These are phyloP conservation scores for Smutsia temminckii DNA, from an alignment of 2,797 vertebrate genomes.

Conservation along the genomic window DNA sequence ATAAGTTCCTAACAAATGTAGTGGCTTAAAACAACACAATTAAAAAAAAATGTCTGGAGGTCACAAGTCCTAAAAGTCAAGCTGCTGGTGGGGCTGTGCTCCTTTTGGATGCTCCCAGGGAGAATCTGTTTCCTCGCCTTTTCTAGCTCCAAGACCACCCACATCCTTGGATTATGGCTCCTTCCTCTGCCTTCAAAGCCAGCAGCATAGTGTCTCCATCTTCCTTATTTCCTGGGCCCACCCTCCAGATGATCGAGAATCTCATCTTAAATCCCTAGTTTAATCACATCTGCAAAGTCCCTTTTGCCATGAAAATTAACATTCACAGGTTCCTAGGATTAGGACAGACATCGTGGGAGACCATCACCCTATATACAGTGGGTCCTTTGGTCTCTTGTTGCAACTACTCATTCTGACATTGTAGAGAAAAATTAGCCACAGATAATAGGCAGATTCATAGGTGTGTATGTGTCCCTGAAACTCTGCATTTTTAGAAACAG, in stretches of 20 bases:
- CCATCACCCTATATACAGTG: neutral
- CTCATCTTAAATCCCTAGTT: neutral
- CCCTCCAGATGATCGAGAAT: neutral
- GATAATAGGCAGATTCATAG: neutral
- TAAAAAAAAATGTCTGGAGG: neutral
- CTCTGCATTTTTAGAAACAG: neutral
- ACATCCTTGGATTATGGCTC: neutral
- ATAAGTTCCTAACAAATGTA: neutral
- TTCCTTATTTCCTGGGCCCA: neutral
- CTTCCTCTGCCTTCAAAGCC: neutral
- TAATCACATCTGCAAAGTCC: neutral
- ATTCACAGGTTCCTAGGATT: neutral
- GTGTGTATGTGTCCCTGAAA: neutral
- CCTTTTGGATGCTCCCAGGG: neutral
- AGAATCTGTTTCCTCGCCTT: neutral
- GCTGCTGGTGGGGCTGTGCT: neutral
- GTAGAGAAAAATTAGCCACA: neutral
- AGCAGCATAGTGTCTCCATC: neutral
- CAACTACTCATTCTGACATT: neutral
- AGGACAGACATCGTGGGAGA: neutral
- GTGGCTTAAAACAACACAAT: neutral
- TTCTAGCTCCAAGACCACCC: neutral
- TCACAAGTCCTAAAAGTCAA: neutral
- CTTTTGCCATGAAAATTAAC: neutral
- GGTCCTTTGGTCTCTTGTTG: neutral